Evolutionary conservation across 2,888 invertebrate species (phyloP).

Genomic region (Laspeyria flexula): DNA sequence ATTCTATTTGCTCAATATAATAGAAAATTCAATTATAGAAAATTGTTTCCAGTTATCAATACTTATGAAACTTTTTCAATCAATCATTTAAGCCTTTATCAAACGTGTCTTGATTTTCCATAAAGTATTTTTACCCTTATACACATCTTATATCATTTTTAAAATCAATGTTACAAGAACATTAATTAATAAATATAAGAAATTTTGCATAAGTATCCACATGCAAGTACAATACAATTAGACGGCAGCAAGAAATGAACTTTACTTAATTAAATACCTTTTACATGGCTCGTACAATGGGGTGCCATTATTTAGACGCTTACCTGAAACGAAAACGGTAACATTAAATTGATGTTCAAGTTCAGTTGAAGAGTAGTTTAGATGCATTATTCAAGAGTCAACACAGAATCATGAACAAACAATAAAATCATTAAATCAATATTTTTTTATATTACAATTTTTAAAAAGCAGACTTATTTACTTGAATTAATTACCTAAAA

Average conservation of each 20-base stretch:
- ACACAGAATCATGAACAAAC: no score
- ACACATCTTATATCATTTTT: background rate
- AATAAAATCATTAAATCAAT: no score
- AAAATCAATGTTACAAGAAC: no score
- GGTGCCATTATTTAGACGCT: slow-evolving; percentile 47
- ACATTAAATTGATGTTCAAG: slow-evolving; percentile 30
- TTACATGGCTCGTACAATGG: slow-evolving; percentile 28
- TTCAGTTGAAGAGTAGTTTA: no score
- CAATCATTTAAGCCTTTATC: background rate
- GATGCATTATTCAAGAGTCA: no score
- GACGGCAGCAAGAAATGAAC: slow-evolving; percentile 11
- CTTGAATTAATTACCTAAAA: no score
- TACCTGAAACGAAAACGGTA: slow-evolving; percentile 61
- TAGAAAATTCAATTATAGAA: no score
- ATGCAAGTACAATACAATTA: background rate
- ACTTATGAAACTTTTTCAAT: no score
- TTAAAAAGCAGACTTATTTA: no score
- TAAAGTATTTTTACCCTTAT: background rate
- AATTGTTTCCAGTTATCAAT: no score
- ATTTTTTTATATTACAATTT: no score
- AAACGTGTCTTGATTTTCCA: background rate
- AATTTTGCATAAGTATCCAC: background rate
- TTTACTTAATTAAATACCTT: slow-evolving; percentile 47
- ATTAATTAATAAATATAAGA: no score
- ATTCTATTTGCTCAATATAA: slow-evolving; percentile 4